Conservation (phyloP, 2,888 invertebrate genomes). For the Cryptus viduatorius region DNA sequence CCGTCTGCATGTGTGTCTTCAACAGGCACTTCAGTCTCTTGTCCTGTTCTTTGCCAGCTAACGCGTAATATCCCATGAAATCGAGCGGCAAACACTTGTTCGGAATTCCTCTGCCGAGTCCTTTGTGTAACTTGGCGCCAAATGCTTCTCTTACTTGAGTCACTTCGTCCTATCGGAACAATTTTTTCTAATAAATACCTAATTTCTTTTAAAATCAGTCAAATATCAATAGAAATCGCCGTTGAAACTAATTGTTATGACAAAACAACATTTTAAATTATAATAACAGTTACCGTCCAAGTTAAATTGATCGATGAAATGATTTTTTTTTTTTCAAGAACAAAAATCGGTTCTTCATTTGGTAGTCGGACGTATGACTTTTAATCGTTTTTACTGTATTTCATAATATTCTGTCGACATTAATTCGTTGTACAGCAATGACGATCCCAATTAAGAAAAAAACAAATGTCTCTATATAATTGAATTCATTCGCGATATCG, state of each 20-base stretch:
- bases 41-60: constrained; percentile 95
- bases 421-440: not conserved
- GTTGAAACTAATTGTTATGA: not conserved
- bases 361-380: too few species aligned
- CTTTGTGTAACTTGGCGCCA: constrained; percentile 96
- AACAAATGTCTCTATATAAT: not conserved
- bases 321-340: not conserved
- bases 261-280: too few species aligned
- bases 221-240: not conserved
- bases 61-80: constrained; percentile 98
- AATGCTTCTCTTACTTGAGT: constrained; percentile 95
- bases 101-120: constrained; percentile 92
- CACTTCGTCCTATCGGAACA: constrained; percentile 89
- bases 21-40: constrained; percentile 90
- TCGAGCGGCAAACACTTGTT: constrained; percentile 97
- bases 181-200: not conserved
- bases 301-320: not conserved
- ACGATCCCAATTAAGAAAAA: not conserved
- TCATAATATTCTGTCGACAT: too few species aligned
- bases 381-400: too few species aligned
- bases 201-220: not conserved
- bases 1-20: constrained; percentile 94
- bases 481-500: constrained; percentile 22
- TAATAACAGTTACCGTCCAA: not conserved
- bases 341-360: constrained; percentile 37